Conservation (phyloP, 2,888 invertebrate species). For the Limnephilus marmoratus region DNA sequence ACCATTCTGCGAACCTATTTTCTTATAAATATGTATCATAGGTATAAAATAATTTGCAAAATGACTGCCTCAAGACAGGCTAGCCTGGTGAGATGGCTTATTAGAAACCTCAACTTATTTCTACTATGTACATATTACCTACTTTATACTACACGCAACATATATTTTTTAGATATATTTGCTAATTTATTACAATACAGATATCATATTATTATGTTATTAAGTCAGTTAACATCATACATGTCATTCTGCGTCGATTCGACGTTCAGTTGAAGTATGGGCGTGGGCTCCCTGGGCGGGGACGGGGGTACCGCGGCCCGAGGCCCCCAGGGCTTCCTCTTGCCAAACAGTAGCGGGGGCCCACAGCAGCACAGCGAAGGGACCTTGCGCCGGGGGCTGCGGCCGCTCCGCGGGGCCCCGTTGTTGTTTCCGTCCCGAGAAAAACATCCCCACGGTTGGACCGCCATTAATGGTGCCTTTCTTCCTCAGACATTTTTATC, state of each 20-base stretch:
- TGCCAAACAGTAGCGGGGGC: constrained; percentile 70
- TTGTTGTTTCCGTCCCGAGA: constrained; percentile 61
- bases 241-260: constrained; percentile 42
- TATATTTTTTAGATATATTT: no score
- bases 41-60: no score
- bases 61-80: no score
- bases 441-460: constrained; percentile 35
- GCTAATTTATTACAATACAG: no score
- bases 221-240: constrained; percentile 18
- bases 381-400: constrained; percentile 54
- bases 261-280: constrained; percentile 55
- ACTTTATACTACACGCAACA: no score
- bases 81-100: no score
- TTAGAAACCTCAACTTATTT: no score
- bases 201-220: no score
- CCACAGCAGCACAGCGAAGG: constrained; percentile 67
- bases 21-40: no score
- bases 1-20: no score
- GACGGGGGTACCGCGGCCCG: constrained; percentile 19
- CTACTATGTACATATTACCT: no score
- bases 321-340: constrained; percentile 66
- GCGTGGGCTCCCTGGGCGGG: constrained; percentile 46
- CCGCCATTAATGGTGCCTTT: constrained; percentile 12
- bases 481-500: constrained; percentile 19
- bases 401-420: constrained; percentile 52